Base-by-base conservation (phyloP, 2,888 invertebrate species). In the Mamestra brassicae region DNA sequence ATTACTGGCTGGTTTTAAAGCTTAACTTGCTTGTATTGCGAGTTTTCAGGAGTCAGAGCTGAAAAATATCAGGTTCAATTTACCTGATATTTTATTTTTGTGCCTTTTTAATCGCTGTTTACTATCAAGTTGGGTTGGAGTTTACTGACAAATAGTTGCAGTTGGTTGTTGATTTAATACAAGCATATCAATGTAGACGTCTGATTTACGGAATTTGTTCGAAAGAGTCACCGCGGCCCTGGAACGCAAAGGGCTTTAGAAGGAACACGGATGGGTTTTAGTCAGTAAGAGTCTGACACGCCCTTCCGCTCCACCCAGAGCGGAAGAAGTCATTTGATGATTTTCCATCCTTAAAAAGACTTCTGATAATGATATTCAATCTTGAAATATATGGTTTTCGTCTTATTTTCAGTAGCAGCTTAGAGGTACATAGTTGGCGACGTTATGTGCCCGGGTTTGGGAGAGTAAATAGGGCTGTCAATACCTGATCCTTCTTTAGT, bases 1-100 rank as follows among this genome's bases (percentile, higher is more conserved):
- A 76, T 84, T 82, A 84, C 76, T 81, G 81, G 66, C 63, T 70
- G 81, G 66, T 82, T 81, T 84, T 80, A 84, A 80, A 82, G 85
- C 81, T 81, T 81, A 61, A 72, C 77, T 84, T 80, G 81, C 66
- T 72, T 71, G 73, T 60, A 64, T 66, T 55, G 36, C 11, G 57
- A 66, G 67, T 72, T 82, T 65, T 26, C 74, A 66, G 65, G 42
- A 57, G 63, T 60, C 62, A 60, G 45, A 54, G 65, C 50, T 65
- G 69, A 15, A 79, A 77, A 62, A 76, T 80, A 72, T 45, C 50
- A 26, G 47, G 42, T 47, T 11, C 42, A 42, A 71, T 71, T 65
- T 34, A 74, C 26, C 61, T n/a, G 47, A 34, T 65, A 66, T 74
- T 65, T 80, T 62, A 65, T 80, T 61, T 61, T 50, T 7, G n/a